Base-by-base conservation (phyloP, 2,113 vertebrate genomes). In the Eolophus roseicapilla region DNA sequence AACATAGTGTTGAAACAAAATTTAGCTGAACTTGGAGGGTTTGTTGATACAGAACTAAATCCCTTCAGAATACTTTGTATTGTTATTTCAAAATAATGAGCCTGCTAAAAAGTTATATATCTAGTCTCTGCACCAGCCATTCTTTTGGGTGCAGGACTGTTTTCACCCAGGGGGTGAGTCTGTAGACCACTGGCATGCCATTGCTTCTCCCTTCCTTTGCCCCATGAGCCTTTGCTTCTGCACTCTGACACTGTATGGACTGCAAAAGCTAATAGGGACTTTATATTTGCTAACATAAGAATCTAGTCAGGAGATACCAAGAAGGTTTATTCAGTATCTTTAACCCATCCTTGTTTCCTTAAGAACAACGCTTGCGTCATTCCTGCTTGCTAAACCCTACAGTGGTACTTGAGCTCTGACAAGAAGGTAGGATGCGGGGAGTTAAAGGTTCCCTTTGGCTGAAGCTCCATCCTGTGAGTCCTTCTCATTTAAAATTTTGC, bases 81-180 rank as follows among this genome's bases (percentile, higher is more conserved):
- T 60, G 9, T 52, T 27, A 7, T 41, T 37, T 57, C 24, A 57
- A 64, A 78, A 41, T 5, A 81, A 25, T 4, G 10, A 73, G n/a
- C 5, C 15, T 65, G 39, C 44, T 69, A 11, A 27, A 63, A 35
- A 77, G 16, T 1, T 0, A 3, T 10, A 0, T 10, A 0, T 53
- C 1, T 41, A 2, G 39, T 39, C 39, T 89, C 49, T 86, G 47
- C 52, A 6, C 10, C 25, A 49, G 47, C 9, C 33, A 9, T 27
- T 21, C 57, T 10, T 69, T 59, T 4, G 27, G 24, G 23, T 29
- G 44, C 24, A 24, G 71, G 64, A 24, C 31, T n/a, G 1, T 43
- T 75, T 39, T 55, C 44, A 27, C 8, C 41, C 13, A 24, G 57
- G 33, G 33, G 8, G 19, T 10, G 16, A 31, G 29, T 47, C 33